Evolutionary conservation across 2,797 vertebrate genomes (phyloP).

Genomic region (Helostoma temminkii): DNA sequence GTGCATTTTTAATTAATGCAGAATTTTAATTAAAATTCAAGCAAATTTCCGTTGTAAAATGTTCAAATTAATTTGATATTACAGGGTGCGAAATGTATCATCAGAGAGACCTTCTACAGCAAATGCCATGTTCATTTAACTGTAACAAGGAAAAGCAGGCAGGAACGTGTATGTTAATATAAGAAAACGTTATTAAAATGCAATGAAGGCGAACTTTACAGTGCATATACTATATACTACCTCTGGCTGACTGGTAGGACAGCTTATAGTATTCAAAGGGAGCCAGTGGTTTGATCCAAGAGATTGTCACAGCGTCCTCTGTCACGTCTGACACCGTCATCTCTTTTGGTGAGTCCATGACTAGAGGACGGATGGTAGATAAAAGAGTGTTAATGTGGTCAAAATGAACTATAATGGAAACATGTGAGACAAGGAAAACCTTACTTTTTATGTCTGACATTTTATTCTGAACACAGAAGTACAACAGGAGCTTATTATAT

Average conservation of each 20-base stretch:
- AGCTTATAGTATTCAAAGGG: conserved; percentile 94
- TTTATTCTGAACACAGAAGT: conserved; percentile 3
- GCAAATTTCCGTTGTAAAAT: conserved; percentile 57
- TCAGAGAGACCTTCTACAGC: conserved; percentile 23
- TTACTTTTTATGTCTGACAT: neutral
- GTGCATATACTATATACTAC: conserved; percentile 71
- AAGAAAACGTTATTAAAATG: conserved; percentile 29
- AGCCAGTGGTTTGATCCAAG: conserved; percentile 90
- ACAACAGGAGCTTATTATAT: neutral
- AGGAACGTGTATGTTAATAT: conserved; percentile 10
- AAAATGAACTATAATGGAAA: neutral
- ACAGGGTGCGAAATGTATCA: conserved; percentile 26
- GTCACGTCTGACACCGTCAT: conserved; percentile 89
- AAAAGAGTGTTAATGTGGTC: neutral
- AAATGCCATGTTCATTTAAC: conserved; percentile 63
- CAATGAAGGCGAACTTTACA: neutral
- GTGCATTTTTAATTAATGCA: conserved; percentile 39
- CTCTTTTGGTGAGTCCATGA: conserved; percentile 92
- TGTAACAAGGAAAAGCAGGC: conserved; percentile 38
- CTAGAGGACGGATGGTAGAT: conserved; percentile 70
- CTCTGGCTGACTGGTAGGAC: conserved; percentile 90
- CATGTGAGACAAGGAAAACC: neutral
- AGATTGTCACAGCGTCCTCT: conserved; percentile 88
- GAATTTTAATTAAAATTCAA: conserved; percentile 58
- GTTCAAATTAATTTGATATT: conserved; percentile 59